Evolutionary conservation across 2,113 vertebrate genomes (phyloP), one percentile per base, ranked within the genome.

Genomic region (Furnarius figulus): DNA sequence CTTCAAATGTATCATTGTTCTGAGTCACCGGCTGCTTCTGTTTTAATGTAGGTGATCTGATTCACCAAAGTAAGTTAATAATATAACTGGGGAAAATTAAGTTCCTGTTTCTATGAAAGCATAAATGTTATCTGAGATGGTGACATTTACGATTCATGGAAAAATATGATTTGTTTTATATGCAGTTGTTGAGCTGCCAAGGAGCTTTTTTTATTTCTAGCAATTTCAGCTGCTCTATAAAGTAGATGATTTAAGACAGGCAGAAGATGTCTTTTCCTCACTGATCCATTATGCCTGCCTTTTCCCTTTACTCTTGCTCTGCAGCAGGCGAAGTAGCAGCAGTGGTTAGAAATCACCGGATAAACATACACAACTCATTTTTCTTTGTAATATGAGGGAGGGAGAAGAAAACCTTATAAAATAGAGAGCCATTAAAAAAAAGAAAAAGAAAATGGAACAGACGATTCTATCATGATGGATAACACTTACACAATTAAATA

Each of bases 231-330:
- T 95, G 81, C 81, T 97, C 92, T 93, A 87, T 75, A 91, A 90
- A 96, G 84, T 44, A 94, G 89, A 97, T 96, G 77, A 96, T 97
- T 96, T 95, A 97, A 95, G 89, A 96, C 82, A 93, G 95, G 95
- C 87, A 97, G 85, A 95, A 96, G 93, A 95, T 96, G 90, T 94
- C 58, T 97, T 96, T 95, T 91, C 78, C 77, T 97, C 82, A 86
- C 95, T 70, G 89, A 95, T 95, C 86, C 89, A 86, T 97, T 97
- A 87, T 93, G 93, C 68, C 89, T 96, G 94, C 96, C 82, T 94
- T 79, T 94, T 90, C 77, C 56, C 72, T 66, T 85, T 84, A 61
- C 77, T 95, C 82, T 82, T 90, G 46, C 66, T 90, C 59, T 93
- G 56, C 31, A 86, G 74, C 68, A 71, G 92, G 71, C 15, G 8